Evolutionary conservation across 2,797 vertebrate genomes (phyloP), one percentile per base, ranked within the genome.

Genomic region (Trematomus bernacchii): DNA sequence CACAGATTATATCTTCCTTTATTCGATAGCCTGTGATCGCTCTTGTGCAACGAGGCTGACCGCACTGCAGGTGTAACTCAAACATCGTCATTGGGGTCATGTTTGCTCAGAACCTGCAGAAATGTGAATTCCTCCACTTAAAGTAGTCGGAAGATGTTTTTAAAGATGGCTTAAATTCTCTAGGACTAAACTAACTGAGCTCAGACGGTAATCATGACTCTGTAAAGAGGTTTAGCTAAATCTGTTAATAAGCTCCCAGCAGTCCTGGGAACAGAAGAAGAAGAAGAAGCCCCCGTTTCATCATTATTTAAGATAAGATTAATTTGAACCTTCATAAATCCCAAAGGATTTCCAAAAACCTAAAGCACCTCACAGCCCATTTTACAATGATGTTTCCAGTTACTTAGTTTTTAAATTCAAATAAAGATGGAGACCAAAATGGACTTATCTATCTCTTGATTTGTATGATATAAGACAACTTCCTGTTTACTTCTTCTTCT

Each of bases 211-310:
- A 27, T 27, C 33, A 51, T 44, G 44, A 37, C 33, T 37, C 33
- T 63, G 13, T 51, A 46, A 46, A 46, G 15, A 59, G 46, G 37
- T 37, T 13, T 4, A 6, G 12, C 54, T 68, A 23, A 46, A 73
- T 64, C 37, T 54, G 33, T 61, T 54, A 58, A 64, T 58, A 15
- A 27, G 63, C 44, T 69, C 40, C 19, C 66, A 57, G 53, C 62
- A 54, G 33, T 42, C 19, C 66, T 27, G 33, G 33, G 33, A 37
- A 9, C 6, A 30, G 30, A 30, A 30, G 6, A 37, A 37, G 33
- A 37, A 37, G 33, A 37, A 37, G 33, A 6, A 27, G 27, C 33
- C 33, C 33, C 33, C 7, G 33, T 37, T 9, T 37, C 33, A n/a
- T 37, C 33, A 37, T 9, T 37, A 37, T 37, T 37, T 37, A 37